Percentiles rank a stretch among this genome's conserved stretches.
phyloP scores from a whole-genome alignment of 2,888 invertebrate species.

The Heliconius erato region DNA sequence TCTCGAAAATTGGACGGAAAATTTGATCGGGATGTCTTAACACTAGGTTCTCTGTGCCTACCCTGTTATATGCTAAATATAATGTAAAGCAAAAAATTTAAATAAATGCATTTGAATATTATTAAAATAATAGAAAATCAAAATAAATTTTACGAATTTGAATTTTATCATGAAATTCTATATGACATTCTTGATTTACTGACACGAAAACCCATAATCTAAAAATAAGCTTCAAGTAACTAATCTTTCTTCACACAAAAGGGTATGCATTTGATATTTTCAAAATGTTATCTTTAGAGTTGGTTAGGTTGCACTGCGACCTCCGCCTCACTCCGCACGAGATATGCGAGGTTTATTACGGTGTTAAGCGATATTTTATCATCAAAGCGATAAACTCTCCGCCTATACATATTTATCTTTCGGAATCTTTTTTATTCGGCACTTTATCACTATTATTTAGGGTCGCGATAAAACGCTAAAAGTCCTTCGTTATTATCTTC shows the following conservation, averaged over 20 bases:
- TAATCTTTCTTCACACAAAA: conserved; percentile 32
- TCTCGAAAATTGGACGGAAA: not conserved
- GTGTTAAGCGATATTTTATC: conserved; percentile 81
- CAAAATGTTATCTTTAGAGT: conserved; percentile 17
- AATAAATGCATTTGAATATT: no score
- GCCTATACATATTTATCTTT: conserved; percentile 72
- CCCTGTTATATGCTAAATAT: no score
- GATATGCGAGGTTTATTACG: conserved; percentile 73
- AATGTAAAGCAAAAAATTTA: no score
- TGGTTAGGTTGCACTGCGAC: conserved; percentile 48
- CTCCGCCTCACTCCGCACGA: conserved; percentile 64
- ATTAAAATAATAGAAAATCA: not conserved
- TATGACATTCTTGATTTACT: not conserved
- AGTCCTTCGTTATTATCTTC: conserved; percentile 52
- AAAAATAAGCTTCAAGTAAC: conserved; percentile 14
- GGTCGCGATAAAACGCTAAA: conserved; percentile 73
- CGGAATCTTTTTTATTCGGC: conserved; percentile 76
- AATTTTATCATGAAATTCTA: not conserved
- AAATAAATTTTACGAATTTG: not conserved
- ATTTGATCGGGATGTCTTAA: not conserved
- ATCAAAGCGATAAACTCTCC: conserved; percentile 74
- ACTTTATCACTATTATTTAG: conserved; percentile 82
- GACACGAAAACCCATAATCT: not conserved
- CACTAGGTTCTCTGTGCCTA: no score
- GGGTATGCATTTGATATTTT: conserved; percentile 25